Evolutionary conservation across 2,888 invertebrate species (phyloP), one percentile per base, ranked within the genome.

Genomic region (Harpagoxenus sublaevis): DNA sequence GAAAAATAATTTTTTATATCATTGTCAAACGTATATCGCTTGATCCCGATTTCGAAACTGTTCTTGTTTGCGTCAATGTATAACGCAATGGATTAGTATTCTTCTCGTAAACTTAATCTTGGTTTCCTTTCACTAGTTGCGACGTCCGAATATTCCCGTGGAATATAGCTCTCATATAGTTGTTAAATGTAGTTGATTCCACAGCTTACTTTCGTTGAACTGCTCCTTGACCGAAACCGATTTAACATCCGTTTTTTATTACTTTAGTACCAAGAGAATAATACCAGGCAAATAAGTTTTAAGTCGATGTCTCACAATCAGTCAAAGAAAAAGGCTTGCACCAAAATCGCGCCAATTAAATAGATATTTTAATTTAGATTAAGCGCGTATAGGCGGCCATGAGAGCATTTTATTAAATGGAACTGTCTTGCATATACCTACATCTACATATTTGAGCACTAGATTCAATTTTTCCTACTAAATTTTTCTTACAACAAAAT

Each of bases 61-160:
- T 39, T 35, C 9, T 55, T 9, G 35, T 53, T 53, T 53, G n/a
- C 53, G 53, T 23, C 53, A 71, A 39, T 31, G 9, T 71, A 71
- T 71, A 71, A 71, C 53, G 55, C 39, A 71, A 70, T 12, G n/a
- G 8, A 55, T 55, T 71, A 42, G 71, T 71, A 71, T 71, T 55
- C 71, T 71, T 71, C 23, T 55, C 39, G 39, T 55, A 55, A 23
- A 18, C 39, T 57, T 73, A 31, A n/a, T 53, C n/a, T 28, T 23
- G 28, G 53, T 55, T 53, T 60, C 57, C 60, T 74, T 74, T 74
- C 74, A 31, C 73, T 74, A 45, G 39, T 74, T 74, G 28, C 42
- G 31, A 42, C 42, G 57, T 57, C n/a, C 5, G 28, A 57, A 45
- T 60, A 45, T 8, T 60, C 45, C 5, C 31, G 12, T 60, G 45